These are phyloP conservation scores for Platalea minor DNA, from an alignment of 2,797 vertebrate genomes.

Conservation along the genomic window DNA sequence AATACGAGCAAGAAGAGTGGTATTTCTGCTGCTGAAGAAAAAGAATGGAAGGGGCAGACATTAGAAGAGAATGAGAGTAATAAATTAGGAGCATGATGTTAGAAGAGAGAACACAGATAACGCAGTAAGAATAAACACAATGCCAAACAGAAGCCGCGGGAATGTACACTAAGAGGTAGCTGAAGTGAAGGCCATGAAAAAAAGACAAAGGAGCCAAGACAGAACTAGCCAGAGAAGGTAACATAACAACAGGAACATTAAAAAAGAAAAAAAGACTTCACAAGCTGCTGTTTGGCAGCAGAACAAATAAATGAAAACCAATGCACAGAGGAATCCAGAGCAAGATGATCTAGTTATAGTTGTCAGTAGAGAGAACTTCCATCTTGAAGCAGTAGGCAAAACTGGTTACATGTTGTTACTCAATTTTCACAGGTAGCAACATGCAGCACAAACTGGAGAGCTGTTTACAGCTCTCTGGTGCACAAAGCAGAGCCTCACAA, in stretches of 20 bases:
- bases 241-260: background rate
- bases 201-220: background rate
- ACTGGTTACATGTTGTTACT: background rate
- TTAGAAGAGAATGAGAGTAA: background rate
- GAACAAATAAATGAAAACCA: background rate
- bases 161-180: background rate
- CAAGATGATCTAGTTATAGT: background rate
- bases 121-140: background rate
- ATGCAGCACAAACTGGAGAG: background rate
- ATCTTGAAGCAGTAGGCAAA: background rate
- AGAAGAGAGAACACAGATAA: background rate
- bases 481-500: background rate
- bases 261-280: background rate
- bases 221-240: background rate
- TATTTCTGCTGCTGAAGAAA: background rate
- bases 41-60: background rate
- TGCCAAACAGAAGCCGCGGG: background rate
- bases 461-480: background rate
- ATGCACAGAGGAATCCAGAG: background rate
- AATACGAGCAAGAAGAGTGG: background rate
- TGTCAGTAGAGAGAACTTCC: background rate
- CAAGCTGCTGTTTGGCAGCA: background rate
- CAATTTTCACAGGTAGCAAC: background rate
- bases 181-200: background rate
- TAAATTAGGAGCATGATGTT: background rate